Evolutionary conservation across 1,140 invertebrate genomes (phyloP).

Genomic region (Trinorchestia longiramus): DNA sequence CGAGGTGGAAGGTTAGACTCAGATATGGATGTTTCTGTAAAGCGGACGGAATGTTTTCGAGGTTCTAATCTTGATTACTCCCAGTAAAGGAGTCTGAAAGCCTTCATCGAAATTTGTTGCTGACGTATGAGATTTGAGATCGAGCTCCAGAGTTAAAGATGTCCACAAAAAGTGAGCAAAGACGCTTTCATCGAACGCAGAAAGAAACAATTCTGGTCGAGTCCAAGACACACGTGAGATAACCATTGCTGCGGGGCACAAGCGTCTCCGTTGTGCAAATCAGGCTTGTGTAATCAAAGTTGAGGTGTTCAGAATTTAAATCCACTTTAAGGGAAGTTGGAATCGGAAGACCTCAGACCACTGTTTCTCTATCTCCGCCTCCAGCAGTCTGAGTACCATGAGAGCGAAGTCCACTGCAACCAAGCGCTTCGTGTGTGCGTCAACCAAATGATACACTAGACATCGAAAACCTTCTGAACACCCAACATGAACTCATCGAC

Average conservation of each 20-base stretch:
- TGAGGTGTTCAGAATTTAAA: background rate
- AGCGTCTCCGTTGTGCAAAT: background rate
- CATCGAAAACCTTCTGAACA: background rate
- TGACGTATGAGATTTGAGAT: slow-evolving; percentile 1
- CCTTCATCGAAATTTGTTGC: background rate
- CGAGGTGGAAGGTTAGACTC: background rate
- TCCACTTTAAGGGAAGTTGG: background rate
- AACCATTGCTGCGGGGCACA: background rate
- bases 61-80: background rate
- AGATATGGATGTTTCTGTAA: background rate
- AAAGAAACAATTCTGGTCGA: background rate
- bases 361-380: background rate
- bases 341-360: background rate
- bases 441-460: background rate
- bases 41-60: background rate
- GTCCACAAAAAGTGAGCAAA: background rate
- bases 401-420: background rate
- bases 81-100: background rate
- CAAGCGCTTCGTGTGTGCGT: background rate
- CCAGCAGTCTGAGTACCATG: background rate
- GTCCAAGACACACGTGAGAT: background rate
- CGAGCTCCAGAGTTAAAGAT: background rate
- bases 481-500: background rate
- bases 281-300: background rate
- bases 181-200: background rate